Evolutionary conservation across 1,140 invertebrate species (phyloP), one percentile per base, ranked within the genome.

Genomic region (Hestina assimilis): DNA sequence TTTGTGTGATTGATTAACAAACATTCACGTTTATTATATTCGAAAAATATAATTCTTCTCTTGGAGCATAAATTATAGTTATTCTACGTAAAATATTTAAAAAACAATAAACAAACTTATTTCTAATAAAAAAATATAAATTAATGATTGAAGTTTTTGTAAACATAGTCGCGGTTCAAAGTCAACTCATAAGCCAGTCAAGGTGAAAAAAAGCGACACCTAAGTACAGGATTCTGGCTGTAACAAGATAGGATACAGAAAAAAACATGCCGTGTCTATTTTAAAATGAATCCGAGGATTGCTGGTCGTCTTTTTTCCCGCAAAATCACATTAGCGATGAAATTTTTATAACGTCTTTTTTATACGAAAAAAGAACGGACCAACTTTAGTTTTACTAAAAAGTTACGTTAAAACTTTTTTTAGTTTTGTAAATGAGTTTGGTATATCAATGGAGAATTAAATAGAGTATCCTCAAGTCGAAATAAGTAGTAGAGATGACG

Each of bases 241-340:
- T 45, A 45, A 45, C 42, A 28, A 45, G 42, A 45, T 43, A 43
- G n/a, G n/a, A n/a, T n/a, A 24, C 11, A 23, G 26, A 23, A 43
- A 66, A 60, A 52, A 65, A 66, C 55, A 43, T 43, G 52, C 43
- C 38, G 50, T 26, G 56, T 52, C 48, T 52, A 46, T 62, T 62
- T 48, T 60, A 60, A 60, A 54, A 54, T 53, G 38, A 54, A 50
- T 45, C 21, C 29, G 17, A 19, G 41, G 55, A 51, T 42, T 42
- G 29, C 40, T 31, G 8, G 41, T 43, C 23, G 15, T 53, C 31
- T 40, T 53, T 45, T 53, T 35, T 35, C 19, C 40, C 51, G 51
- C 51, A 53, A 53, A 53, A 43, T 21, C 51, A 33, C 28, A 53
- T 53, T 53, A 53, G 51, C 28, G 51, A 43, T 53, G 28, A 26